Base-by-base conservation (phyloP, 2,888 invertebrate species). In the Cantharis rustica region DNA sequence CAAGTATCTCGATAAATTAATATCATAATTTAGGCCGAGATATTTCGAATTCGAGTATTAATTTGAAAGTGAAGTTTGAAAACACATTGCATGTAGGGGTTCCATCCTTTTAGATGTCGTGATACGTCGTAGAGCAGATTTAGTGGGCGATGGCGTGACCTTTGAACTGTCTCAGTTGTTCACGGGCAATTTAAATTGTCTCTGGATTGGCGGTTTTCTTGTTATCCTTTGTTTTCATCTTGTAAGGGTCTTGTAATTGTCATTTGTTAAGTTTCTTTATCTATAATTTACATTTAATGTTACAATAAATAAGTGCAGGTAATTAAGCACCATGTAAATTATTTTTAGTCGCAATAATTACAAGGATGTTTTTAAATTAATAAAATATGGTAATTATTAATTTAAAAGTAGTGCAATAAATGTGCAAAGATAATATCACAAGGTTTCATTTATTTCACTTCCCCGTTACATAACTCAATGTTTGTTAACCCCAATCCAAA, bases 131-230 rank as follows among this genome's bases (percentile, higher is more conserved):
- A 81, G 83, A 84, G 85, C 86, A 88, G 86, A 88, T 88, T 88
- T 88, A 88, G 86, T 87, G 84, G 84, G 83, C 85, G 85, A 88
- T 88, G 84, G 88, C 88, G 88, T 88, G 88, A 87, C 86, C 86
- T 85, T 85, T 85, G 84, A 83, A 84, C 83, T 85, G 86, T 86
- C 85, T 85, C 83, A 75, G 82, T 84, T 85, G 86, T 86, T 85
- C 86, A 84, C 83, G 83, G 84, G 84, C 85, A 86, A 85, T 86
- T 86, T 87, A 87, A 87, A 87, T 86, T 87, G 87, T 87, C 86
- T 86, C 84, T 86, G 83, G 84, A 84, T 85, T 86, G 85, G 85
- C 85, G 84, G 84, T 85, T 85, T 83, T 78, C 81, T 82, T 83
- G 83, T 84, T 87, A 86, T 86, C 86, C 86, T 84, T 84, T 86